phyloP scores from a whole-genome alignment of 2,888 invertebrate genomes.

The Euzetes globulus region DNA sequence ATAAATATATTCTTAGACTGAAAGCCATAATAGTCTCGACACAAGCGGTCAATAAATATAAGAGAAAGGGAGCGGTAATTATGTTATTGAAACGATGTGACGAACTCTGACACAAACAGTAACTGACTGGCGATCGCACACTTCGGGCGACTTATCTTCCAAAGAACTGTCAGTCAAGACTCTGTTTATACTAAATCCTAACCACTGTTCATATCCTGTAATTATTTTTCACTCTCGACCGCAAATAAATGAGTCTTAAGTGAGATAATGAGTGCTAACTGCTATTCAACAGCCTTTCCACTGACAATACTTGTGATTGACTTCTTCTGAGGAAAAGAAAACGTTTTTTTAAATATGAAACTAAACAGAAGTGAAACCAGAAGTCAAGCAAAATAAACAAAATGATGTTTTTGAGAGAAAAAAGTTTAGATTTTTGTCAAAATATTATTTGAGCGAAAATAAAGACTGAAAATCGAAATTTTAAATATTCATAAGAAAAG shows the following conservation, averaged over 20 bases:
- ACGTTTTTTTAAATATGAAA: neutral
- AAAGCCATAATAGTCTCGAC: neutral
- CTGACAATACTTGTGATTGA: neutral
- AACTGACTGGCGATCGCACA: slow-evolving; percentile 16
- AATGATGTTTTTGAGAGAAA: no score
- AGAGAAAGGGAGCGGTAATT: neutral
- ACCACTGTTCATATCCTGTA: slow-evolving; percentile 18
- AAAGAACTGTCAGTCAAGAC: slow-evolving; percentile 4
- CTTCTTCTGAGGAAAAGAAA: neutral
- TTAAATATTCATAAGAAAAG: no score
- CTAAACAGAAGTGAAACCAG: slow-evolving; percentile 5
- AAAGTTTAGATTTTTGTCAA: neutral
- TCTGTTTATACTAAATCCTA: slow-evolving; percentile 18
- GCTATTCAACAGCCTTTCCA: neutral
- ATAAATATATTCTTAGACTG: neutral
- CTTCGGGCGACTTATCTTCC: neutral
- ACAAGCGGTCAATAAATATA: slow-evolving; percentile 19
- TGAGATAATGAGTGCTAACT: slow-evolving; percentile 18
- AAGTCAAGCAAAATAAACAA: neutral
- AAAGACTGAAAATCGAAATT: no score
- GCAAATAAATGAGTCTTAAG: slow-evolving; percentile 14
- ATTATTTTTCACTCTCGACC: slow-evolving; percentile 16
- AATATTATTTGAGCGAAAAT: neutral
- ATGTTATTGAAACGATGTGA: slow-evolving; percentile 1
- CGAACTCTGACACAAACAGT: neutral